Conservation (phyloP, 2,888 invertebrate genomes). For the Megaustenia siamemsis region DNA sequence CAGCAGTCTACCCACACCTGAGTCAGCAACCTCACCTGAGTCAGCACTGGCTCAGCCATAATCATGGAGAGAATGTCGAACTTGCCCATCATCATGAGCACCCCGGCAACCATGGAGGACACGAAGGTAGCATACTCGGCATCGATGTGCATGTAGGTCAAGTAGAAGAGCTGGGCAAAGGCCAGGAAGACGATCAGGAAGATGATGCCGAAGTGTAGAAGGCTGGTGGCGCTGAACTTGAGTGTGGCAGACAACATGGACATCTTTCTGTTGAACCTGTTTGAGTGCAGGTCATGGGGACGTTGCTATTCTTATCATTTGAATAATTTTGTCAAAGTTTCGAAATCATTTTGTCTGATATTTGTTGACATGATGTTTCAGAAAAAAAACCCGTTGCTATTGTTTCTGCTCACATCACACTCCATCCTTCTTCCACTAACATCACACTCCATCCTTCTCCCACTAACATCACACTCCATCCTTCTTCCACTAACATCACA, state of each 20-base stretch:
- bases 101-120: constrained; percentile 72
- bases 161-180: constrained; percentile 79
- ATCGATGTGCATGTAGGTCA: constrained; percentile 73
- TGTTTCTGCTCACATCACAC: too few species aligned
- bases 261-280: constrained; percentile 80
- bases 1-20: too few species aligned
- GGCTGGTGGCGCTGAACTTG: constrained; percentile 69
- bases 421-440: too few species aligned
- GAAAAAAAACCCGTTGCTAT: too few species aligned
- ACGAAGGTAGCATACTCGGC: constrained; percentile 62
- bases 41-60: constrained; percentile 68
- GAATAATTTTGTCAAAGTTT: too few species aligned
- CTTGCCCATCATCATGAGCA: constrained; percentile 80
- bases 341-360: too few species aligned
- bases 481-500: too few species aligned
- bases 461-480: too few species aligned
- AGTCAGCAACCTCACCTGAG: constrained; percentile 57
- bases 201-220: constrained; percentile 78
- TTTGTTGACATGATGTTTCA: too few species aligned
- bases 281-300: too few species aligned
- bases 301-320: too few species aligned
- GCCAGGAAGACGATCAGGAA: constrained; percentile 79
- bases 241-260: constrained; percentile 76
- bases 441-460: too few species aligned
- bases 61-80: constrained; percentile 79